Evolutionary conservation across 2,797 vertebrate species (phyloP).

Genomic region (Onychomys leucogaster): DNA sequence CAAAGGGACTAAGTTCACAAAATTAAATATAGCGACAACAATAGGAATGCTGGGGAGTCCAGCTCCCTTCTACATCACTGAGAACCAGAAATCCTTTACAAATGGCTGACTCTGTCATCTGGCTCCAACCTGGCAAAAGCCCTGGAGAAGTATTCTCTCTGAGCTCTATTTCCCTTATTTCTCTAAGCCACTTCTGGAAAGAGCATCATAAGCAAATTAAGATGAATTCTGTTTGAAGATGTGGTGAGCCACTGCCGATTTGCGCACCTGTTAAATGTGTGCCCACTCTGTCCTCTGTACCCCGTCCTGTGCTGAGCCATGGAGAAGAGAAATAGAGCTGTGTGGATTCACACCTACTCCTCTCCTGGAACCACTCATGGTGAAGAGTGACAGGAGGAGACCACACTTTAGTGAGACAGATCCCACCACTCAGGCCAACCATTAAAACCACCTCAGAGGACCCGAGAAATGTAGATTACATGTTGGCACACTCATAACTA

Average conservation of each 20-base stretch:
- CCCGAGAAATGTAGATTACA: not conserved
- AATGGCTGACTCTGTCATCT: slow-evolving; percentile 20
- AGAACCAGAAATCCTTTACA: not conserved
- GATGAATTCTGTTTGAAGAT: slow-evolving; percentile 21
- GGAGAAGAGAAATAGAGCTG: not conserved
- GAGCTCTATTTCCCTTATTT: slow-evolving; percentile 54
- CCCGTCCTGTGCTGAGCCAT: not conserved
- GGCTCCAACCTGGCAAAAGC: slow-evolving; percentile 16
- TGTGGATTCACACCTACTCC: not conserved
- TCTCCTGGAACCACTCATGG: not conserved
- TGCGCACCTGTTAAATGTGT: slow-evolving; percentile 51
- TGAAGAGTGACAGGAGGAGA: not conserved
- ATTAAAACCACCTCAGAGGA: not conserved
- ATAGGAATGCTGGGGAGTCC: not conserved
- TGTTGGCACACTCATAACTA: not conserved
- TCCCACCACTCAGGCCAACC: not conserved
- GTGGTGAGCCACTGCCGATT: slow-evolving; percentile 18
- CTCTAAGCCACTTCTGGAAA: slow-evolving; percentile 54
- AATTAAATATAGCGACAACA: not conserved
- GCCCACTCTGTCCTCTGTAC: slow-evolving; percentile 9
- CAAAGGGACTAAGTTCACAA: slow-evolving; percentile 48
- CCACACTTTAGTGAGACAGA: not conserved
- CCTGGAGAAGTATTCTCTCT: not conserved
- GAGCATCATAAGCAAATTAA: slow-evolving; percentile 60
- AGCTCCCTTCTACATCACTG: not conserved